Evolutionary conservation across 2,888 invertebrate genomes (phyloP).

Genomic region (Apomyelois bistriatella): DNA sequence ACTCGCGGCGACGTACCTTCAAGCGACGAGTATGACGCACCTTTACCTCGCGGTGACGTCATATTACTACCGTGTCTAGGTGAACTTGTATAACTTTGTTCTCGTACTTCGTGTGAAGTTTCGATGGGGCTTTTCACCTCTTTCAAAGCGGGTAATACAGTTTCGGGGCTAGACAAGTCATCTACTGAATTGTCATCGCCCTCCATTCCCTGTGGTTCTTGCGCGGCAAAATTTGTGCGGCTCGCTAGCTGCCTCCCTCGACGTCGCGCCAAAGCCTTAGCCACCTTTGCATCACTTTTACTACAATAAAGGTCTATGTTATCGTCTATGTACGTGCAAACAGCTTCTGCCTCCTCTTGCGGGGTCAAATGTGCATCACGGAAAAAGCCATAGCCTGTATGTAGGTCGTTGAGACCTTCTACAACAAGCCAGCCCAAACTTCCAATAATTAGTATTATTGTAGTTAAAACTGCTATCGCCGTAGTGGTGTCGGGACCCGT

Average conservation of each 20-base stretch:
- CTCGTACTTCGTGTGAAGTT: conserved; percentile 40
- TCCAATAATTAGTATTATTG: conserved; percentile 47
- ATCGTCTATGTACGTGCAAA: conserved; percentile 59
- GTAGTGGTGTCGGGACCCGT: conserved; percentile 53
- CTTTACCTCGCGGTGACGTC: conserved; percentile 36
- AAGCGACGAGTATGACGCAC: conserved; percentile 46
- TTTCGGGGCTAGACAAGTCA: conserved; percentile 20
- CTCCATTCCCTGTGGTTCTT: conserved; percentile 52
- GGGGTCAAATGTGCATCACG: conserved; percentile 59
- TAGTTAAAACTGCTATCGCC: conserved; percentile 52
- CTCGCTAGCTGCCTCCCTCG: conserved; percentile 43
- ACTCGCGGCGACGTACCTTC: conserved; percentile 45
- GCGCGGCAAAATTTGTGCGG: conserved; percentile 45
- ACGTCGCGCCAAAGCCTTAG: conserved; percentile 52
- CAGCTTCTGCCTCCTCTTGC: conserved; percentile 58
- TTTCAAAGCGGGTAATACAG: conserved; percentile 44
- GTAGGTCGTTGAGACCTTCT: conserved; percentile 61
- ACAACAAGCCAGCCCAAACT: conserved; percentile 56
- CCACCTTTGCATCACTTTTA: conserved; percentile 43
- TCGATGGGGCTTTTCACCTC: conserved; percentile 37
- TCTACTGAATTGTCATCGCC: conserved; percentile 23
- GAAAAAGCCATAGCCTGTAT: conserved; percentile 64
- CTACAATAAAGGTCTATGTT: conserved; percentile 48
- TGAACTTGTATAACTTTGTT: conserved; percentile 54
- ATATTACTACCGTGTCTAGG: conserved; percentile 45